A percentile compares a stretch with the other conserved stretches of the same genome.
These are phyloP conservation scores for Cryptocheilus praepositus DNA, from an alignment of 2,888 invertebrate genomes.

Conservation along the genomic window DNA sequence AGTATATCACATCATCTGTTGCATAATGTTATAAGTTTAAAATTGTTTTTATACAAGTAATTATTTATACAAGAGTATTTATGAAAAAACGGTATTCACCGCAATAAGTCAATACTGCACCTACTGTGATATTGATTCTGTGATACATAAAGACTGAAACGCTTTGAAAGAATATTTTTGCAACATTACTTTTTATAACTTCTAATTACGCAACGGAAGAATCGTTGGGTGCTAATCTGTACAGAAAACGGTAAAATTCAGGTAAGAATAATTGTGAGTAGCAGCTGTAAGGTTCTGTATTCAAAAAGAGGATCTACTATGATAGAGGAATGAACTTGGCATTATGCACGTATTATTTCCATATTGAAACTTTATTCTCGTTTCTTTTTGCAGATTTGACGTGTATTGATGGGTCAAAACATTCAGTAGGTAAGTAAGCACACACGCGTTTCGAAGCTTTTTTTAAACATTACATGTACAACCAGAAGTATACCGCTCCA, in stretches of 20 bases:
- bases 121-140: not conserved
- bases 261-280: no score
- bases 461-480: conserved; percentile 13
- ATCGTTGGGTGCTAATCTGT: no score
- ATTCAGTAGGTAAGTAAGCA: conserved; percentile 29
- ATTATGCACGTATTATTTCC: no score
- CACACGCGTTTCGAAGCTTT: conserved; percentile 17
- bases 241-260: no score
- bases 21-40: not conserved
- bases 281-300: no score
- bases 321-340: no score
- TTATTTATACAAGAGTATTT: no score
- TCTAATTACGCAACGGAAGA: no score
- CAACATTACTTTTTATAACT: no score
- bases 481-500: not conserved
- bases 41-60: not conserved
- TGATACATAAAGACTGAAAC: not conserved
- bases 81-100: no score
- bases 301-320: no score
- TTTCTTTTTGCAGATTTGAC: conserved; percentile 27
- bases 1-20: not conserved
- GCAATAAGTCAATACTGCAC: not conserved
- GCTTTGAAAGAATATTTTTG: no score
- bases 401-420: conserved; percentile 26
- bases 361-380: not conserved